Evolutionary conservation across 1,140 invertebrate genomes (phyloP).

Genomic region (Gyrodactylus bullatarudis): DNA sequence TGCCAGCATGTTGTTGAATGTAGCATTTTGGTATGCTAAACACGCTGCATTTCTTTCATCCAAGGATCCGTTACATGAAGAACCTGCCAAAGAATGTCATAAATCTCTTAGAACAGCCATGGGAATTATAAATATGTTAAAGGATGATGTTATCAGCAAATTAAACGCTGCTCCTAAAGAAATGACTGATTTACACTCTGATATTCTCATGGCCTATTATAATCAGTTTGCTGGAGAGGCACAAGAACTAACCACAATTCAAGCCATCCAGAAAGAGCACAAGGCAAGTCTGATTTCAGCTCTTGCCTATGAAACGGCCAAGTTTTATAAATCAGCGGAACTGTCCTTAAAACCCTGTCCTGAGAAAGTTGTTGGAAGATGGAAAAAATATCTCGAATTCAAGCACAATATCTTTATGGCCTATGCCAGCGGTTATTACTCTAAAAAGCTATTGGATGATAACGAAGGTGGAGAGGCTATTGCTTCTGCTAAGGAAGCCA

Average conservation of each 20-base stretch:
- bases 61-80: slow-evolving; percentile 28
- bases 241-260: slow-evolving; percentile 35
- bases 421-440: slow-evolving; percentile 24
- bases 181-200: background rate
- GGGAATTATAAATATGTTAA: background rate
- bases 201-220: background rate
- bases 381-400: slow-evolving; percentile 32
- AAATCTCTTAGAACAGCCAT: background rate
- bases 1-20: slow-evolving; percentile 28
- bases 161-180: background rate
- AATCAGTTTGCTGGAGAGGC: slow-evolving; percentile 35
- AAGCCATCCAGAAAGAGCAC: slow-evolving; percentile 36
- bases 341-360: slow-evolving; percentile 11
- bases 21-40: slow-evolving; percentile 35
- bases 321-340: slow-evolving; percentile 28
- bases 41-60: slow-evolving; percentile 32
- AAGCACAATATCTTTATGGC: slow-evolving; percentile 31
- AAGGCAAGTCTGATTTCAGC: slow-evolving; percentile 29
- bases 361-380: slow-evolving; percentile 26
- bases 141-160: background rate
- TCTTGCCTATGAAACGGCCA: slow-evolving; percentile 31
- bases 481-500: background rate
- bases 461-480: background rate
- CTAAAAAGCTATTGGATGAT: background rate
- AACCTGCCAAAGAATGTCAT: background rate